Percentiles rank a stretch among this genome's conserved stretches.
Evolutionary conservation across 2,113 vertebrate species (phyloP).

Genomic region (Cryptomyrus ogoouensis): DNA sequence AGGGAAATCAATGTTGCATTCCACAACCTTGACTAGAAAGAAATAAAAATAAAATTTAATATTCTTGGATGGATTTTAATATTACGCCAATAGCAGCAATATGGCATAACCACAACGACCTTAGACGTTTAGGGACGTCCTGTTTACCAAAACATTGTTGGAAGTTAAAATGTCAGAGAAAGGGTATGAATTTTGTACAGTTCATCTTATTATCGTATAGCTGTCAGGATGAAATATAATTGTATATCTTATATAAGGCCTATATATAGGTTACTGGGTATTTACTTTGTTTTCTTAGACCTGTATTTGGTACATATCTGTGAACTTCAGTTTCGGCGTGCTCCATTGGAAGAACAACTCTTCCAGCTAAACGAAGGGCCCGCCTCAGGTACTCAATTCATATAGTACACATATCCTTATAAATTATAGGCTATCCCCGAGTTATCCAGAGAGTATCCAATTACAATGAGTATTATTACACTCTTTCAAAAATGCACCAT

Average conservation of each 20-base stretch:
- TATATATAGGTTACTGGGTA: neutral
- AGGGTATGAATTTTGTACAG: neutral
- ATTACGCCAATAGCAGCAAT: neutral
- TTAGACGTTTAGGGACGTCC: neutral
- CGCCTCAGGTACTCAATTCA: neutral
- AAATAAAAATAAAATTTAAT: neutral
- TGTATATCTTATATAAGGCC: neutral
- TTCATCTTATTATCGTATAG: neutral
- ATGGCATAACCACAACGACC: neutral
- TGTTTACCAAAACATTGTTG: neutral
- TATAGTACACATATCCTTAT: neutral
- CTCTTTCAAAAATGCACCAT: neutral
- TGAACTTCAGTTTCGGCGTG: neutral
- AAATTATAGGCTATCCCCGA: neutral
- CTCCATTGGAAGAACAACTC: neutral
- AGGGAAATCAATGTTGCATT: neutral
- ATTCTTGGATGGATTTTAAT: neutral
- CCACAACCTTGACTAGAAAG: neutral
- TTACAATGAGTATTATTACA: neutral
- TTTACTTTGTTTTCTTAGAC: neutral
- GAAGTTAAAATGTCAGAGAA: neutral
- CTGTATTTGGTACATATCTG: neutral
- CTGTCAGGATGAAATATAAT: neutral
- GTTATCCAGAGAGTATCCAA: neutral
- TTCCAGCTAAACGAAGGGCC: neutral